Evolutionary conservation across 2,797 vertebrate species (phyloP).

Genomic region (Diglossa cyanea): DNA sequence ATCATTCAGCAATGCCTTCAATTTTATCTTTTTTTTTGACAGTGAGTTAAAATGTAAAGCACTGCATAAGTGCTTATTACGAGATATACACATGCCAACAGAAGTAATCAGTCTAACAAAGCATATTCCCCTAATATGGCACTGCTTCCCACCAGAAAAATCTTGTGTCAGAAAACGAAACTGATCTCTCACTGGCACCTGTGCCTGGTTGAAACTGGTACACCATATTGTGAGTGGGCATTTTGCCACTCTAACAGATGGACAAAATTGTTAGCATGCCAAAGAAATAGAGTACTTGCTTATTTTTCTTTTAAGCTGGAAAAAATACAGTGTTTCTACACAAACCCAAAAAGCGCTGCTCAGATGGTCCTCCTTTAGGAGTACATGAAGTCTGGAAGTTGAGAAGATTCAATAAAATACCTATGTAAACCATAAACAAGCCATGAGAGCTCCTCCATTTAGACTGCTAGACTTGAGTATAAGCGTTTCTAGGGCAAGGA

Average conservation of each 20-base stretch:
- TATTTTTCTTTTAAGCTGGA: conserved; percentile 2
- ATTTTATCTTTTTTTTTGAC: neutral
- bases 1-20: conserved; percentile 6
- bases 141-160: conserved; percentile 45
- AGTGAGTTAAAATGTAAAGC: conserved; percentile 29
- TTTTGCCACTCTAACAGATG: conserved; percentile 71
- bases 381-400: neutral
- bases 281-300: conserved; percentile 49
- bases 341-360: conserved; percentile 13
- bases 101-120: conserved; percentile 69
- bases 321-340: conserved; percentile 4
- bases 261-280: conserved; percentile 48
- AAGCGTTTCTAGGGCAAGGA: neutral
- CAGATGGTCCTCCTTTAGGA: neutral
- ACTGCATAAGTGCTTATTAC: neutral
- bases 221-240: conserved; percentile 70
- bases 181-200: conserved; percentile 56
- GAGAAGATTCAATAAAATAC: neutral
- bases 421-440: neutral
- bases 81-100: conserved; percentile 56
- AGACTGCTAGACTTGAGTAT: neutral
- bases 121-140: conserved; percentile 25
- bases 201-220: conserved; percentile 59
- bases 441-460: neutral
- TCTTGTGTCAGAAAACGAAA: conserved; percentile 66